Evolutionary conservation across 92 coral and sea anemone species (phyloP).

Genomic region (Epizoanthus scotinus): DNA sequence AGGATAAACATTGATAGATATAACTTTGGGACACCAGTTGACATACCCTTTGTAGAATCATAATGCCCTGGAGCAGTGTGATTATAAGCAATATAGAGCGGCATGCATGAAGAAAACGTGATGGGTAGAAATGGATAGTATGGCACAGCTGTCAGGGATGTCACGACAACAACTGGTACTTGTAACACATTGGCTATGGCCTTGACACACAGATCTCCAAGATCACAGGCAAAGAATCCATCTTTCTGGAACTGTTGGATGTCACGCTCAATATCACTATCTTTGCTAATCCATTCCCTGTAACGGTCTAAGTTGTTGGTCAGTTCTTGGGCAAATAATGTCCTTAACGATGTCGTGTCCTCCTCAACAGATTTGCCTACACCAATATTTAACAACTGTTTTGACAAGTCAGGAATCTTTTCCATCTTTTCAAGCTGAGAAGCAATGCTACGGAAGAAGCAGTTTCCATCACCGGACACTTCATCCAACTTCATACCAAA

Average conservation of each 20-base stretch:
- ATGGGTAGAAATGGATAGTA: constrained; percentile 74
- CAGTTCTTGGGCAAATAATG: constrained; percentile 57
- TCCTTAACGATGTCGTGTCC: constrained; percentile 50
- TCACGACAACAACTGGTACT: constrained; percentile 68
- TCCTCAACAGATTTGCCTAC: constrained; percentile 52
- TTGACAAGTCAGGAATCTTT: constrained; percentile 27
- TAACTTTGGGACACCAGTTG: not conserved
- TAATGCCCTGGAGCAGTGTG: constrained; percentile 81
- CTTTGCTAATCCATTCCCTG: constrained; percentile 69
- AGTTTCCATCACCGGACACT: constrained; percentile 62
- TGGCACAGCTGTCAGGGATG: constrained; percentile 64
- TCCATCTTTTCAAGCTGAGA: constrained; percentile 45
- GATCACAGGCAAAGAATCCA: constrained; percentile 69
- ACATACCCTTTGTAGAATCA: constrained; percentile 73
- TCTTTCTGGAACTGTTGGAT: constrained; percentile 58
- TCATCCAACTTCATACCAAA: constrained; percentile 58
- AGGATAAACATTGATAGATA: no score
- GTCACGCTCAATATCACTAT: constrained; percentile 26
- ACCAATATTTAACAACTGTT: constrained; percentile 38
- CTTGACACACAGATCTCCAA: constrained; percentile 77
- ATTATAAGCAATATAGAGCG: constrained; percentile 73
- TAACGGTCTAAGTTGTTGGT: constrained; percentile 60
- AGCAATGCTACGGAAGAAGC: constrained; percentile 58
- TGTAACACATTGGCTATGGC: constrained; percentile 61
- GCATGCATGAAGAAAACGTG: constrained; percentile 49